Base-by-base conservation (phyloP, 2,797 vertebrate species). In the Myioborus melanocephalus region DNA sequence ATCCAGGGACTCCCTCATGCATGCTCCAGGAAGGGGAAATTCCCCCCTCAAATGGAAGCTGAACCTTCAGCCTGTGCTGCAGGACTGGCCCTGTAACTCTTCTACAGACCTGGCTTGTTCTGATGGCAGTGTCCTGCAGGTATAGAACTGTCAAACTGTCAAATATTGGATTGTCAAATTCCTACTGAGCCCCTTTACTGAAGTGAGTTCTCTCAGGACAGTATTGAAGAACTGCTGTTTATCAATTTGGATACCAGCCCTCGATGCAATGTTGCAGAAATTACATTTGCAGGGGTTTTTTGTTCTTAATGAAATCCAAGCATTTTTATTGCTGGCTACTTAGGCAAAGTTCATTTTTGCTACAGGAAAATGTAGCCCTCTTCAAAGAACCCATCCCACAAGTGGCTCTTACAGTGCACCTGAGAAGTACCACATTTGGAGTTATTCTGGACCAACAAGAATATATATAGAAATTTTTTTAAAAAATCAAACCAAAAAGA, bases 221-320 rank as follows among this genome's bases (percentile, higher is more conserved):
- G 18, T 15, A 61, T 0, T 35, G 32, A 76, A 37, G 7, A 89
- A 63, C 14, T 50, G 21, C 14, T n/a, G 5, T 13, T 47, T n/a
- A 35, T 39, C 35, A 19, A 44, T 55, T 59, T 59, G 60, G 32
- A 72, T 35, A 43, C 21, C 73, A 92, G 50, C 19, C 37, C 46
- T 50, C 43, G 23, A 70, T 12, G 30, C 39, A 32, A 26, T 21
- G 43, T 11, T 76, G 64, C 30, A 87, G n/a, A 46, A 77, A 81
- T 43, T 32, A 47, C 27, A 56, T 35, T 47, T 35, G 41, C 0
- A 0, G 14, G 10, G 1, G 4, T 73, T 49, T 53, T 24, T 5
- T 3, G 6, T 55, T 73, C 39, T 50, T 19, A 56, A 92, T 41
- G 6, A 78, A 85, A 85, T 44, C 8, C 49, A 63, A 18, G 3